phyloP scores from a whole-genome alignment of 2,888 invertebrate genomes.

The Smittia sp. region DNA sequence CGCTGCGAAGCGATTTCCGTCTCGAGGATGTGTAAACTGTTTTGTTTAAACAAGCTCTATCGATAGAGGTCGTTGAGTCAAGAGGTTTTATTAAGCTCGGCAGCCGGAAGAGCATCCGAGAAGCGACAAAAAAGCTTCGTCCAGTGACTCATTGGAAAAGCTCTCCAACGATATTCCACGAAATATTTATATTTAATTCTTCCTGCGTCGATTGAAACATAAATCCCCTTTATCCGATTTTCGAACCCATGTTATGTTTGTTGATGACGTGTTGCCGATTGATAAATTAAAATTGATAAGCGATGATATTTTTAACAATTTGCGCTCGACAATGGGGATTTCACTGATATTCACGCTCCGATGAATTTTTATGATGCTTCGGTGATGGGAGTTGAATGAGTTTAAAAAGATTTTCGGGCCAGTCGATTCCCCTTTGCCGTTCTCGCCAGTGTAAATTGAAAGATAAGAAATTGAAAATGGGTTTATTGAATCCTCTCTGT shows the following conservation, averaged over 20 bases:
- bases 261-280: slow-evolving; percentile 10
- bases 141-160: no score
- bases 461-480: slow-evolving; percentile 1
- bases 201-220: slow-evolving; percentile 8
- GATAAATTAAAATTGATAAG: slow-evolving; percentile 27
- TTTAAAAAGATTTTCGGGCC: neutral
- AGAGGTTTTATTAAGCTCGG: no score
- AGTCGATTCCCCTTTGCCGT: neutral
- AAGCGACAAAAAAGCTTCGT: no score
- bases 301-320: neutral
- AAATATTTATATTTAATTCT: neutral
- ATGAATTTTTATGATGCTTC: slow-evolving; percentile 7
- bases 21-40: no score
- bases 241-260: neutral
- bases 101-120: no score
- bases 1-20: no score
- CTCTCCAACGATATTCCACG: no score
- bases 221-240: neutral
- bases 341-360: neutral
- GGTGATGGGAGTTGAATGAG: neutral
- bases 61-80: no score
- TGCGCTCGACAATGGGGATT: neutral
- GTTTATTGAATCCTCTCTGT: neutral
- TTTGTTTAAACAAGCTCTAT: no score
- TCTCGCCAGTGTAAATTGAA: slow-evolving; percentile 12